phyloP scores from a whole-genome alignment of 1,140 invertebrate genomes.

The Meteorus sp. region DNA sequence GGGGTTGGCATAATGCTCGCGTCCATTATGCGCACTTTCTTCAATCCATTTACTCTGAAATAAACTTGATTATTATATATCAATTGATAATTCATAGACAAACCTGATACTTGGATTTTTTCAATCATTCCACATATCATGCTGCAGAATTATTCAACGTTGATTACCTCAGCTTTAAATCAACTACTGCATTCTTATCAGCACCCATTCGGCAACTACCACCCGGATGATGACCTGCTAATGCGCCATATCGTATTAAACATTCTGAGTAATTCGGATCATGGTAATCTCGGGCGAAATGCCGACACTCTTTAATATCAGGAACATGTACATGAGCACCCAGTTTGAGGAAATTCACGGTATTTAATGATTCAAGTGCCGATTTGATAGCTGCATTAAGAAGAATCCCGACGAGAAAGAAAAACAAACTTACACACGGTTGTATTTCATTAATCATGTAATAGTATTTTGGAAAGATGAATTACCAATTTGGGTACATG shows the following conservation, averaged over 20 bases:
- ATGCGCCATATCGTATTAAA: slow-evolving; percentile 63
- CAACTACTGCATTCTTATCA: slow-evolving; percentile 59
- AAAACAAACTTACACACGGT: background rate
- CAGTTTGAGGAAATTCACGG: slow-evolving; percentile 62
- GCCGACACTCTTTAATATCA: slow-evolving; percentile 62
- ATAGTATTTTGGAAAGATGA: background rate
- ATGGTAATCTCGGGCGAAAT: slow-evolving; percentile 47
- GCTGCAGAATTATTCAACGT: background rate
- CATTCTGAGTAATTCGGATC: slow-evolving; percentile 69
- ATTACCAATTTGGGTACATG: slow-evolving; percentile 65
- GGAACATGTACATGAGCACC: slow-evolving; percentile 69
- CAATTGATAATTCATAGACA: background rate
- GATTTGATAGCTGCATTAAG: slow-evolving; percentile 62
- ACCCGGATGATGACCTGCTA: slow-evolving; percentile 70
- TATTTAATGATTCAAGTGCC: slow-evolving; percentile 61
- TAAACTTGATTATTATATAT: slow-evolving; percentile 20
- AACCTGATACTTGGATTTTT: background rate
- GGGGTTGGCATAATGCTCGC: slow-evolving; percentile 72
- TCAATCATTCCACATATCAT: no score
- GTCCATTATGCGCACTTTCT: slow-evolving; percentile 68
- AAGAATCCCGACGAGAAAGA: background rate
- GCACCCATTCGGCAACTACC: slow-evolving; percentile 69
- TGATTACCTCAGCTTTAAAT: slow-evolving; percentile 61
- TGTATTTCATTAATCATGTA: background rate
- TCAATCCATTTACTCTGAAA: slow-evolving; percentile 65